Conservation (phyloP, 92 coral and sea anemone genomes). For the Bergia sp. region DNA sequence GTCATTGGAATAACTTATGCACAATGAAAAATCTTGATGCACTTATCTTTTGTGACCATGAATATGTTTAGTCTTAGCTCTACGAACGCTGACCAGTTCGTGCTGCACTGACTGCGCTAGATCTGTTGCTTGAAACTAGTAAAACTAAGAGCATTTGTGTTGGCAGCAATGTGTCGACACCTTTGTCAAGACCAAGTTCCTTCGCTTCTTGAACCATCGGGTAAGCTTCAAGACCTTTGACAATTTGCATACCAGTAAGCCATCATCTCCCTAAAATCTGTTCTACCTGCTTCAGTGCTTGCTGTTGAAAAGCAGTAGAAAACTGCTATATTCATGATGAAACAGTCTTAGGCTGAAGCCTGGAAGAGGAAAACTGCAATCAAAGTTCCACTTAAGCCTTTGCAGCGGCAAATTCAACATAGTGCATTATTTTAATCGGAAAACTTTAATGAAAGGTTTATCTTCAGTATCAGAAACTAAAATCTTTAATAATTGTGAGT, state of each 20-base stretch:
- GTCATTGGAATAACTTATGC: not conserved
- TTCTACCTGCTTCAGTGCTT: not conserved
- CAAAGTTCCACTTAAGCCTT: no score
- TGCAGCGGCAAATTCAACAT: no score
- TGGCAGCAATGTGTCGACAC: constrained; percentile 7
- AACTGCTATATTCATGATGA: no score
- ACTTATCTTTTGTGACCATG: not conserved
- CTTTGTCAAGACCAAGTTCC: constrained; percentile 1
- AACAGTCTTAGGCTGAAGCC: no score
- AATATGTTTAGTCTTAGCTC: no score
- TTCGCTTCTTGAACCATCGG: constrained; percentile 20
- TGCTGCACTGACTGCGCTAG: not conserved
- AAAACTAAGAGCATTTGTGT: not conserved
- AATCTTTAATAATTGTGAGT: not conserved
- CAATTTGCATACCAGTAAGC: not conserved
- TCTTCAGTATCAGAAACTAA: not conserved
- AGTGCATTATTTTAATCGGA: not conserved
- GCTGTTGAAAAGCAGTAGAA: not conserved
- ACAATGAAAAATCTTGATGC: not conserved
- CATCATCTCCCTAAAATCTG: not conserved
- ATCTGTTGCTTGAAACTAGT: not conserved
- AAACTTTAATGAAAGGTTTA: no score
- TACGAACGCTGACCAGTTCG: no score
- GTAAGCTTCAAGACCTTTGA: not conserved
- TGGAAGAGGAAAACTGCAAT: no score